A percentile compares a stretch with the other conserved stretches of the same genome.
Evolutionary conservation across 2,888 invertebrate species (phyloP).

Genomic region (Seladonia tumulorum): DNA sequence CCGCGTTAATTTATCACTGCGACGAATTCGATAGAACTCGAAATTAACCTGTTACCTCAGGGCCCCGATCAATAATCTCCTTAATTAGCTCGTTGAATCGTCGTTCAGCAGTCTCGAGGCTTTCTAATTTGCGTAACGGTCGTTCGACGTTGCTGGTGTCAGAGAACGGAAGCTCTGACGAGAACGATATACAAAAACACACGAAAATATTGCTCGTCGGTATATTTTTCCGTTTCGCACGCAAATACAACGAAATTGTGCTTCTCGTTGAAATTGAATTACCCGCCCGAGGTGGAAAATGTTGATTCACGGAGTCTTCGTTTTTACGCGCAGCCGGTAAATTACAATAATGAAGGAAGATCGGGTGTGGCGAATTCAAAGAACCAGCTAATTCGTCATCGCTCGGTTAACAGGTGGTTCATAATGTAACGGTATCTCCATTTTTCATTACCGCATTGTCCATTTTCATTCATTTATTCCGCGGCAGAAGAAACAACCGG

Average conservation of each 20-base stretch:
- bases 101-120: background rate
- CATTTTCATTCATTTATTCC: constrained; percentile 3
- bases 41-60: background rate
- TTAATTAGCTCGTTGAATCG: background rate
- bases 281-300: background rate
- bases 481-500: background rate
- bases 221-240: background rate
- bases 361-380: background rate
- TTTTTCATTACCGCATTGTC: background rate
- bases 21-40: background rate
- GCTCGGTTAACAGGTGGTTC: constrained; percentile 5
- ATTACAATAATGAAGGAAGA: background rate
- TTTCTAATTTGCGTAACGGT: background rate
- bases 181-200: background rate
- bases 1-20: background rate
- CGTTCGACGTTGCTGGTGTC: background rate
- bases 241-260: background rate
- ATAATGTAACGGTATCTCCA: constrained; percentile 9
- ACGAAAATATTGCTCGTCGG: background rate
- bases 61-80: background rate
- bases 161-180: background rate
- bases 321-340: background rate
- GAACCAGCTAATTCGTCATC: background rate
- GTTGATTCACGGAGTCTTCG: background rate
- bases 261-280: background rate